Conservation (phyloP, 2,797 vertebrate species). For the Geotrypetes seraphini region DNA sequence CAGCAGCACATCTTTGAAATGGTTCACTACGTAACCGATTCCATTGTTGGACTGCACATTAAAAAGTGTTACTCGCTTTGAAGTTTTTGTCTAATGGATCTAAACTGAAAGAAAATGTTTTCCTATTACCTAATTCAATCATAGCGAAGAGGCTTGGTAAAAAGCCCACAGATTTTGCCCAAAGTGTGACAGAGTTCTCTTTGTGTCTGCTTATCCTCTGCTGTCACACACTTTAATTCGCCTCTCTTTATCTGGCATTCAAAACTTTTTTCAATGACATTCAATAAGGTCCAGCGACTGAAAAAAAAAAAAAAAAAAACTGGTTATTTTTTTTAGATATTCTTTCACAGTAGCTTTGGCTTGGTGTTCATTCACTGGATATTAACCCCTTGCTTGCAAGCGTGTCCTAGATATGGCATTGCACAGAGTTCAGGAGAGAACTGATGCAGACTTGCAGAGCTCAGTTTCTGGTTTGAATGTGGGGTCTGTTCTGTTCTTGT, state of each 20-base stretch:
- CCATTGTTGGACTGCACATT: constrained; percentile 63
- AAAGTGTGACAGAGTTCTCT: constrained; percentile 96
- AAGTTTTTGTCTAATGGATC: constrained; percentile 83
- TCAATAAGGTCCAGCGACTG: constrained; percentile 97
- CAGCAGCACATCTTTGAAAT: constrained; percentile 62
- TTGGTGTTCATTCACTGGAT: constrained; percentile 81
- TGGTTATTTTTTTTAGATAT: constrained; percentile 96
- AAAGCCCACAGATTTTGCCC: constrained; percentile 86
- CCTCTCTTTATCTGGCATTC: constrained; percentile 99
- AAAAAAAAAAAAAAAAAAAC: constrained; percentile 57
- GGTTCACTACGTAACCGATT: constrained; percentile 56
- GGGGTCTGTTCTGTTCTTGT: too few relatives aligned
- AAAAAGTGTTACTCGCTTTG: constrained; percentile 73
- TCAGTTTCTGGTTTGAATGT: not conserved
- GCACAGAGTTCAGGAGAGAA: constrained; percentile 7
- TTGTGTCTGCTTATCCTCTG: constrained; percentile 98
- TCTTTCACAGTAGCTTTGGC: constrained; percentile 87
- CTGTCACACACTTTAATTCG: constrained; percentile 99
- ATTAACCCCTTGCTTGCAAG: constrained; percentile 81
- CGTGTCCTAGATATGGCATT: not conserved
- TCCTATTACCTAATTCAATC: constrained; percentile 99
- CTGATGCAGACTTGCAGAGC: constrained; percentile 11
- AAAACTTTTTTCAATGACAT: constrained; percentile 99
- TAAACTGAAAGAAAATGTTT: constrained; percentile 99
- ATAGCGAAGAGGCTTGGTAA: constrained; percentile 87